A percentile compares a stretch with the other conserved stretches of the same genome.
Conservation (phyloP, 2,888 invertebrate species). For the Myopa tessellatipennis region DNA sequence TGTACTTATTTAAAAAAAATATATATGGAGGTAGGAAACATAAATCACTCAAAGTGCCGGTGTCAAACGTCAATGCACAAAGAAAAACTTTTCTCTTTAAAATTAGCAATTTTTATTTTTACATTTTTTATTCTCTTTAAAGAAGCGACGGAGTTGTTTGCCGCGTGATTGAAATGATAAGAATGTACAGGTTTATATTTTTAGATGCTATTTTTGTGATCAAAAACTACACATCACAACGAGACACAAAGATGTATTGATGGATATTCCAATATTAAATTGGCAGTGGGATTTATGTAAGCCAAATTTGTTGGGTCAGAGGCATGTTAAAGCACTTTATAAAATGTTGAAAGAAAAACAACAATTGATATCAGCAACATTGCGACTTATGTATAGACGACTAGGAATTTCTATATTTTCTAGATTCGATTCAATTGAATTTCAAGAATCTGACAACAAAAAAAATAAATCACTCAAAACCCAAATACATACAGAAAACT, state of each 20-base stretch:
- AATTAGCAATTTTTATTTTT: conserved; percentile 22
- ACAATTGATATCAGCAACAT: background rate
- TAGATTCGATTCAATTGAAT: too few species aligned
- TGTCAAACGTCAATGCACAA: conserved; percentile 59
- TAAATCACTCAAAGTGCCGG: conserved; percentile 65
- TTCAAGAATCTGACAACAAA: too few species aligned
- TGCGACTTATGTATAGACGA: too few species aligned
- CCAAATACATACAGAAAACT: background rate
- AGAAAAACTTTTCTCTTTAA: conserved; percentile 28
- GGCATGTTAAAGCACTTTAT: background rate
- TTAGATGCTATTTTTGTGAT: conserved; percentile 3
- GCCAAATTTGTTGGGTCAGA: background rate
- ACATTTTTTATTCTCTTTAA: conserved; percentile 7
- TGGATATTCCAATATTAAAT: conserved; percentile 9
- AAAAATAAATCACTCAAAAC: too few species aligned
- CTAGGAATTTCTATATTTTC: too few species aligned
- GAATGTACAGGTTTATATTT: conserved; percentile 1
- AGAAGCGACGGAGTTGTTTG: background rate
- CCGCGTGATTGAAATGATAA: background rate
- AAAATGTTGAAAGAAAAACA: background rate
- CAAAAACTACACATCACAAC: background rate
- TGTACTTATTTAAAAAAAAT: background rate
- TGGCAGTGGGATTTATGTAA: background rate
- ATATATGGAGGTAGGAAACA: conserved; percentile 45
- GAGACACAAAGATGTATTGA: background rate